Conservation (phyloP, 2,113 vertebrate species). For the Pionites leucogaster region DNA sequence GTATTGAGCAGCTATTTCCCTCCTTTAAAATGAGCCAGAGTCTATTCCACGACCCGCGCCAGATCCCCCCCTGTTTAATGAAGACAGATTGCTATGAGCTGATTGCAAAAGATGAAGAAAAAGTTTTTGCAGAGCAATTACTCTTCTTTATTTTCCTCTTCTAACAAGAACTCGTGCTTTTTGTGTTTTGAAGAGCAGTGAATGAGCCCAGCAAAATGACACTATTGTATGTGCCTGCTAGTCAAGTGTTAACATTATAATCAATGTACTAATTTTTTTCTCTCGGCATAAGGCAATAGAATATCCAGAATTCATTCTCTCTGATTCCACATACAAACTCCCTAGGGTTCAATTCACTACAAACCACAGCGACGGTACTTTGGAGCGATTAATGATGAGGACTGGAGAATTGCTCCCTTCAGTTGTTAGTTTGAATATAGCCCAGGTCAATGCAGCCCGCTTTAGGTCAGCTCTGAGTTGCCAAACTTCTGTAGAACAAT, state of each 20-base stretch:
- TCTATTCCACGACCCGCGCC: neutral
- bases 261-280: neutral
- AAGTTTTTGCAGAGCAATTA: neutral
- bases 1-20: constrained; percentile 34
- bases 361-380: neutral
- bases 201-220: neutral
- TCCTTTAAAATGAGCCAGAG: constrained; percentile 16
- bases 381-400: neutral
- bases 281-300: neutral
- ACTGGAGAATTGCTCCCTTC: neutral
- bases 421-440: neutral
- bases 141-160: rapidly evolving
- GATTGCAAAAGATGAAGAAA: constrained; percentile 23
- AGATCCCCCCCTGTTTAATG: constrained; percentile 12
- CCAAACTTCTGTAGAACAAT: neutral
- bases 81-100: constrained; percentile 25
- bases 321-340: neutral
- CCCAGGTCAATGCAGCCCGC: neutral
- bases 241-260: neutral
- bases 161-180: neutral
- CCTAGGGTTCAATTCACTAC: neutral
- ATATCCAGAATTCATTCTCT: neutral
- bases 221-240: neutral
- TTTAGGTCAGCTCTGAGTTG: neutral
- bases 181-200: neutral